Evolutionary conservation across 2,888 invertebrate species (phyloP).

Genomic region (Tuberolachnus salignus): DNA sequence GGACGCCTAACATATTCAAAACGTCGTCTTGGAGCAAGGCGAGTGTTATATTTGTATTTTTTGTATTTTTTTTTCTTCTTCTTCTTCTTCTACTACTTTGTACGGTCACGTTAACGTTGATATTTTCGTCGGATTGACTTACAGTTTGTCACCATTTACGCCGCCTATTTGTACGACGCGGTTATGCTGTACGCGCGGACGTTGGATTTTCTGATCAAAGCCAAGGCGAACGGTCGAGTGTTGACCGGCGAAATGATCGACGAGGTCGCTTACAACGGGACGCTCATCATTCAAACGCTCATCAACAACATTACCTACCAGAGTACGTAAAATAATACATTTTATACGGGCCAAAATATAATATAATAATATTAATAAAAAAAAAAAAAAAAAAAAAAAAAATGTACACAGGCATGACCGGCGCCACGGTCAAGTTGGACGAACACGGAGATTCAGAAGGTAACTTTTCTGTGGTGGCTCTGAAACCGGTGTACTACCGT

Average conservation of each 20-base stretch:
- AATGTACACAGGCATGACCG: constrained; percentile 97
- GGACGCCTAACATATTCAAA: constrained; percentile 69
- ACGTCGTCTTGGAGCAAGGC: constrained; percentile 63
- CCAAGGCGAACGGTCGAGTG: constrained; percentile 64
- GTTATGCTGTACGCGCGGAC: constrained; percentile 89
- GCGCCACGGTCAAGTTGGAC: constrained; percentile 90
- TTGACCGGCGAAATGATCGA: constrained; percentile 71
- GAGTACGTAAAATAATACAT: constrained; percentile 71
- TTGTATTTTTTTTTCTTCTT: neutral
- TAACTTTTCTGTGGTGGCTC: constrained; percentile 92
- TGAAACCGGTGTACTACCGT: constrained; percentile 68
- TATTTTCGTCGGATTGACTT: constrained; percentile 61
- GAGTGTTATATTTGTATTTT: constrained; percentile 52
- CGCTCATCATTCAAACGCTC: constrained; percentile 83
- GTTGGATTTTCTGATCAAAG: constrained; percentile 73
- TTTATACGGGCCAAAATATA: neutral
- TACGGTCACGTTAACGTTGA: neutral
- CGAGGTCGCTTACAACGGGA: constrained; percentile 81
- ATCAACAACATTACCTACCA: constrained; percentile 82
- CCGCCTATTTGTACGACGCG: constrained; percentile 94
- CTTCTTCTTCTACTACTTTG: neutral
- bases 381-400: too few relatives aligned
- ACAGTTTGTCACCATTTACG: constrained; percentile 86
- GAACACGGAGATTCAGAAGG: constrained; percentile 94
- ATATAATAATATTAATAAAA: neutral